phyloP scores from a whole-genome alignment of 2,113 vertebrate genomes.

The Catharus fuscescens region DNA sequence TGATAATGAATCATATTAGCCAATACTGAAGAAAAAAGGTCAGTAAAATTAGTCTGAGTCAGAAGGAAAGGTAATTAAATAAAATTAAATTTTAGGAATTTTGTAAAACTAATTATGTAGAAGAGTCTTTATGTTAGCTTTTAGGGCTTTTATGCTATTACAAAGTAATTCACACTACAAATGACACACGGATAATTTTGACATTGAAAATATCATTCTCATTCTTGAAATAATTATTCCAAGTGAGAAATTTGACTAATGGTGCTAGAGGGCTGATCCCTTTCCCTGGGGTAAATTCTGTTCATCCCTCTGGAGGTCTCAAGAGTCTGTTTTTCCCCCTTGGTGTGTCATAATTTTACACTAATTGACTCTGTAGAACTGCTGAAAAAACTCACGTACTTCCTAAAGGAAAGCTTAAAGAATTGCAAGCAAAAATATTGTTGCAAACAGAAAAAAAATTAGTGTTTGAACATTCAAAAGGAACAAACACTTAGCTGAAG shows the following conservation, averaged over 20 bases:
- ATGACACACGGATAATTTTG: neutral
- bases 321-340: neutral
- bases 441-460: neutral
- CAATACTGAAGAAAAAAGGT: slow-evolving; percentile 7
- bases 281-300: neutral
- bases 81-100: neutral
- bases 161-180: neutral
- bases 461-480: neutral
- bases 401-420: neutral
- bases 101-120: slow-evolving; percentile 15
- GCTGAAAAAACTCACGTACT: neutral
- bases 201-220: neutral
- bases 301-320: neutral
- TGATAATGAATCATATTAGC: neutral
- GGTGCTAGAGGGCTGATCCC: neutral
- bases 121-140: neutral
- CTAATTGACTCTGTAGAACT: neutral
- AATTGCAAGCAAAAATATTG: neutral
- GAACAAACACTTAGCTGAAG: neutral
- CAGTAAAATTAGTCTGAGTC: neutral
- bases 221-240: neutral
- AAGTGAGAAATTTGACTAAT: neutral
- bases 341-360: neutral
- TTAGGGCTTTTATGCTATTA: neutral
- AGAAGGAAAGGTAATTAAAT: slow-evolving; percentile 45